These are phyloP conservation scores for Thaleichthys pacificus DNA, from an alignment of 2,797 vertebrate species.

Conservation along the genomic window DNA sequence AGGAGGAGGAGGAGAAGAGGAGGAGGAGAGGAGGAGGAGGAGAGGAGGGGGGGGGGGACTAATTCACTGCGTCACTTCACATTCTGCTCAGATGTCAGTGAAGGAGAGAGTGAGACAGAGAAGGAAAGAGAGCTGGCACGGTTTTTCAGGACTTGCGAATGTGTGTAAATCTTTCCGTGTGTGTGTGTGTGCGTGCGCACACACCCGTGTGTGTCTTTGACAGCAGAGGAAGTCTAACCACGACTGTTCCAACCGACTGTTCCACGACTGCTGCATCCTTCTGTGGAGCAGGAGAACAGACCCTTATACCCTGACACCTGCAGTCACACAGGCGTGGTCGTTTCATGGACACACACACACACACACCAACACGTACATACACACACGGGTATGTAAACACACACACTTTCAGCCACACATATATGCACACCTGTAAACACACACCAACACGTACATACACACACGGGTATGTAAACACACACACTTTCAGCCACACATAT, in stretches of 20 bases:
- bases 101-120: conserved; percentile 21
- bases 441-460: neutral
- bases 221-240: neutral
- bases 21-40: conserved; percentile 23
- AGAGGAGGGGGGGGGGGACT: conserved; percentile 26
- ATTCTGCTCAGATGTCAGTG: neutral
- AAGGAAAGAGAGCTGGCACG: neutral
- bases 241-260: neutral
- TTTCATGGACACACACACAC: neutral
- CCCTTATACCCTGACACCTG: neutral
- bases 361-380: conserved; percentile 13
- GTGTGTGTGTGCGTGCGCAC: neutral
- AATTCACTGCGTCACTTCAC: conserved; percentile 34
- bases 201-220: neutral
- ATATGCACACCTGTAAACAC: neutral
- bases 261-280: no score
- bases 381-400: conserved; percentile 2
- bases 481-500: neutral
- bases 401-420: neutral
- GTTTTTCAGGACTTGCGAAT: neutral
- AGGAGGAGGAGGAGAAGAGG: conserved; percentile 1
- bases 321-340: no score
- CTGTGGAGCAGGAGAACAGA: neutral
- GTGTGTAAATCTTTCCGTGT: neutral
- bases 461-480: conserved; percentile 2